Evolutionary conservation across 2,888 invertebrate genomes (phyloP).

Genomic region (Creontiades dilutus): DNA sequence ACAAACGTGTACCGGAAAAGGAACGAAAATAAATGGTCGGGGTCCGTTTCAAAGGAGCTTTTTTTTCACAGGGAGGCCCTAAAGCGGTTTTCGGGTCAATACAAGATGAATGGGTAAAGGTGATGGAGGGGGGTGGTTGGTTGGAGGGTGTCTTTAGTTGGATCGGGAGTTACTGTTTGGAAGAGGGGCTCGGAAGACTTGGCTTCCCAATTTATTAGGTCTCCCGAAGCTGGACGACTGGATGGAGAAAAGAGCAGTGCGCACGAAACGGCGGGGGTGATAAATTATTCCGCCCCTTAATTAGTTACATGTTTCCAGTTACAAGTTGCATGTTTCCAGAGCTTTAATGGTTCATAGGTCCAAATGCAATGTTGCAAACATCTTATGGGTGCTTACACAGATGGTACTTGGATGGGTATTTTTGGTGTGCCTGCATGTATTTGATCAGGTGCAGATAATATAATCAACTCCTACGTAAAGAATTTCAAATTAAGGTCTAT

Average conservation of each 20-base stretch:
- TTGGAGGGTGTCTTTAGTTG: neutral
- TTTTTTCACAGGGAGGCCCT: neutral
- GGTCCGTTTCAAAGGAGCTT: conserved; percentile 46
- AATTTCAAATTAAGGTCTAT: too few relatives aligned
- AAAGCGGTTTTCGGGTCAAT: conserved; percentile 46
- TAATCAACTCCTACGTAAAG: too few relatives aligned
- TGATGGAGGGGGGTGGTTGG: neutral
- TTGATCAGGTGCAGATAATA: too few relatives aligned
- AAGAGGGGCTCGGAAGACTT: neutral
- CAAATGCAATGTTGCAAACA: too few relatives aligned
- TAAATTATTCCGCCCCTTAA: too few relatives aligned
- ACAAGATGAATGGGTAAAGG: conserved; percentile 47
- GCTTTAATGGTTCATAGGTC: too few relatives aligned
- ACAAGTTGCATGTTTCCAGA: too few relatives aligned
- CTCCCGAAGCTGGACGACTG: neutral
- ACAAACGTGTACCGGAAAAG: conserved; percentile 27
- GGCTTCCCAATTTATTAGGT: conserved; percentile 52
- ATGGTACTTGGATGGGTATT: too few relatives aligned
- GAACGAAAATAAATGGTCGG: conserved; percentile 50
- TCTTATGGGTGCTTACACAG: too few relatives aligned
- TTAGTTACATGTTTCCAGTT: too few relatives aligned
- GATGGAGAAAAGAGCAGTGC: neutral
- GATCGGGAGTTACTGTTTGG: neutral
- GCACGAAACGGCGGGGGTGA: neutral
- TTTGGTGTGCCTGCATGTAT: too few relatives aligned